These are phyloP conservation scores for Diarsia rubi DNA, from an alignment of 2,888 invertebrate species.

Conservation along the genomic window DNA sequence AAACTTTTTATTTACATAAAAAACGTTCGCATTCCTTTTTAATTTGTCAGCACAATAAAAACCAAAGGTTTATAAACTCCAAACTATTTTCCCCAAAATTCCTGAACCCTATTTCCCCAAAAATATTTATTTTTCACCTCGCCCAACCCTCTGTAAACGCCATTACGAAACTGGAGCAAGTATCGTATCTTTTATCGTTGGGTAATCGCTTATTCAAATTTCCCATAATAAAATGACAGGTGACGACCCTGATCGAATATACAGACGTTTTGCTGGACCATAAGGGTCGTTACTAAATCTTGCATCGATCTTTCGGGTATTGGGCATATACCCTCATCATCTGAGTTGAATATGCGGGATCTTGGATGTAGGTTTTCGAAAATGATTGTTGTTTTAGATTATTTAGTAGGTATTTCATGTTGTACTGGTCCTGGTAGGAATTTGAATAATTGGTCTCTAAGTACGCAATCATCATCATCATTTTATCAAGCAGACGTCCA, in stretches of 20 bases:
- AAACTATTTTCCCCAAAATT: slow-evolving; percentile 26
- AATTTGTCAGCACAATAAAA: neutral
- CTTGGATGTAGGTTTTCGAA: slow-evolving; percentile 34
- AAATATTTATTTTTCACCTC: slow-evolving; percentile 48
- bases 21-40: neutral
- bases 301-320: slow-evolving; percentile 68
- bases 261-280: slow-evolving; percentile 66
- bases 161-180: slow-evolving; percentile 55
- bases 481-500: no score
- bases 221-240: slow-evolving; percentile 71
- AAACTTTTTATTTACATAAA: neutral
- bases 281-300: slow-evolving; percentile 72
- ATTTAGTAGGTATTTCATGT: neutral
- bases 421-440: neutral
- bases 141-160: slow-evolving; percentile 49
- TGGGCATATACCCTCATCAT: slow-evolving; percentile 71
- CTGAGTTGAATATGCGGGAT: slow-evolving; percentile 27
- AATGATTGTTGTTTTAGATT: slow-evolving; percentile 33
- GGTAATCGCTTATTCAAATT: slow-evolving; percentile 71
- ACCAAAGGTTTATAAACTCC: slow-evolving; percentile 10
- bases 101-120: slow-evolving; percentile 19
- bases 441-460: neutral
- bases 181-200: slow-evolving; percentile 64
- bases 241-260: slow-evolving; percentile 70
- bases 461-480: no score